Evolutionary conservation across 1,140 invertebrate species (phyloP), one percentile per base, ranked within the genome.

Genomic region (Heliconius congener): DNA sequence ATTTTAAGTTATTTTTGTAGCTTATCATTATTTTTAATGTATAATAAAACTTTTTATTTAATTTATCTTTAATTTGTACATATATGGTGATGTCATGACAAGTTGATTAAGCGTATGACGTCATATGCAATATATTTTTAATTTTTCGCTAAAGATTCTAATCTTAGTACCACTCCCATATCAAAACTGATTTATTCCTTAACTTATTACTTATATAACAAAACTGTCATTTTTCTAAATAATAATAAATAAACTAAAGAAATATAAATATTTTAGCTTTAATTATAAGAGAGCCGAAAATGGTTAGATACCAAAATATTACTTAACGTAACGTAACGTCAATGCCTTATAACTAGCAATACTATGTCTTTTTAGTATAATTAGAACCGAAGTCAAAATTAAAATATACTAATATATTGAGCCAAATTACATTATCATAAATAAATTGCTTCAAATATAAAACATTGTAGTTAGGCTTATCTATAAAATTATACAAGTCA

Each of bases 71-170:
- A 46, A 73, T 46, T 60, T 57, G 1, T 13, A 30, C 71, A 52
- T 19, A 66, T 37, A 79, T 78, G 81, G 71, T 84, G 84, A 85
- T 80, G 80, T 85, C 84, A 85, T 80, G 60, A 66, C 27, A 76
- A 73, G 71, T 70, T 80, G 78, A 80, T 81, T 83, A 83, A 79
- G 37, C 30, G n/a, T 27, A 52, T 83, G 82, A 83, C 82, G 80
- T 83, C 82, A 85, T 27, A 27, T 27, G 18, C 46, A 27, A 16
- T 66, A 66, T 79, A 66, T 66, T 76, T 76, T 76, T 27, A 11
- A 60, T 30, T 66, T 52, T 60, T 66, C 30, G 23, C 60, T n/a
- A 66, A 66, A 30, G 60, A 66, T 66, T 66, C 60, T 66, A 66
- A 66, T 66, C 60, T 66, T 27, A 27, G 27, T 27, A 66, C 60